Evolutionary conservation across 1,140 invertebrate genomes (phyloP), one percentile per base, ranked within the genome.

Genomic region (Stratiolaelaps scimitus): DNA sequence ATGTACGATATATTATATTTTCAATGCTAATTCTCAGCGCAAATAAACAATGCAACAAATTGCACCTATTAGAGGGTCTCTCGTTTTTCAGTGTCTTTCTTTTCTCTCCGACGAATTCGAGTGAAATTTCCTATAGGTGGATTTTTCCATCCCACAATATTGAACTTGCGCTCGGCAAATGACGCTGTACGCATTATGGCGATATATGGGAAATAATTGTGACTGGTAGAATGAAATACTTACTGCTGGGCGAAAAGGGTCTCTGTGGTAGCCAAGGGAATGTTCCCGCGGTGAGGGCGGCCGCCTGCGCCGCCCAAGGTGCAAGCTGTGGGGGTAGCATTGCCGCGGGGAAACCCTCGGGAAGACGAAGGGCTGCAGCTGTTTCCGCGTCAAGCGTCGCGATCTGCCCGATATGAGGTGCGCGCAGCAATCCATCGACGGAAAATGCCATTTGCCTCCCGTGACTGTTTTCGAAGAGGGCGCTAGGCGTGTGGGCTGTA

Each of bases 271-370:
- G 53, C 53, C 53, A 60, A 60, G 53, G 53, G 23, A 60, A 60
- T 17, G 53, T 60, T 2, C 53, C 53, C 15, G 53, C 53, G 26
- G 53, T 60, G 26, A 60, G 20, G 13, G 53, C 53, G 26, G 53
- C 53, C 26, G 53, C 53, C 53, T 60, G 53, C 17, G 53, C 53
- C 20, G 53, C 53, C 53, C 53, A 60, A 60, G 53, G 53, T 34
- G 53, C 53, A 15, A 60, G 53, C 6, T 60, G 26, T 34, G 53
- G 53, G 4, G 53, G 53, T 26, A 60, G 34, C 53, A 60, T 60
- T 23, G 53, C 26, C 15, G 17, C 34, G 23, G 53, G 53, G 10
- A 60, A 60, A 17, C 53, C 53, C 34, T 60, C 53, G 34, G 53
- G 53, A 15, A 60, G 53, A 26, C 53, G 53, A 17, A 60, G 20